phyloP scores from a whole-genome alignment of 30 jellyfish, hydroid and myxozoan species.

The Calvadosia cruxmelitensis region DNA sequence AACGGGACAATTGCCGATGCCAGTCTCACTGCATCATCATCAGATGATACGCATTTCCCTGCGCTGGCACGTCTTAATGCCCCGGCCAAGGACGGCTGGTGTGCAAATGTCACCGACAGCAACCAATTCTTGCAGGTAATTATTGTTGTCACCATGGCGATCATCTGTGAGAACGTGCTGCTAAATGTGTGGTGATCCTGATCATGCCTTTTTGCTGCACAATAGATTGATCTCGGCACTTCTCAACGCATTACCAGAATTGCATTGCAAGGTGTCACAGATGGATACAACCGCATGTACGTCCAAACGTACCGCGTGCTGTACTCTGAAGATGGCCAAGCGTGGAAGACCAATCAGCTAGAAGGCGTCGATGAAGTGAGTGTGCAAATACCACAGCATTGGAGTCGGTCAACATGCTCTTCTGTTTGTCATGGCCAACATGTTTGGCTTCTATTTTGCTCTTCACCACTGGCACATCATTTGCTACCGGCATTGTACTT shows the following conservation, averaged over 20 bases:
- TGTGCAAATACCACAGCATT: too few species aligned
- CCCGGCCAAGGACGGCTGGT: slow-evolving; percentile 22
- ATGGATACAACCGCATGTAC: background rate
- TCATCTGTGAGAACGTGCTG: too few species aligned
- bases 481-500: too few species aligned
- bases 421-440: too few species aligned
- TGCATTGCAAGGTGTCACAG: slow-evolving; percentile 42
- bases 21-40: slow-evolving; percentile 51
- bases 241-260: slow-evolving; percentile 44
- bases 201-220: too few species aligned
- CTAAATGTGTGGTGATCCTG: too few species aligned
- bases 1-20: slow-evolving; percentile 34
- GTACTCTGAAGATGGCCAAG: slow-evolving; percentile 56
- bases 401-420: too few species aligned
- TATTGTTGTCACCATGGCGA: too few species aligned
- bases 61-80: slow-evolving; percentile 26
- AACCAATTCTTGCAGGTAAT: slow-evolving; percentile 58
- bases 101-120: slow-evolving; percentile 37
- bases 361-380: slow-evolving; percentile 33
- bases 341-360: slow-evolving; percentile 43
- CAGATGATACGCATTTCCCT: slow-evolving; percentile 17
- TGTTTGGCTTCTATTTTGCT: too few species aligned
- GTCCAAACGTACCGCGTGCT: slow-evolving; percentile 36
- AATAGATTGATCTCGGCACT: slow-evolving; percentile 62
- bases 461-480: too few species aligned